Evolutionary conservation across 2,888 invertebrate genomes (phyloP), one percentile per base, ranked within the genome.

Genomic region (Megalurothrips usitatus): DNA sequence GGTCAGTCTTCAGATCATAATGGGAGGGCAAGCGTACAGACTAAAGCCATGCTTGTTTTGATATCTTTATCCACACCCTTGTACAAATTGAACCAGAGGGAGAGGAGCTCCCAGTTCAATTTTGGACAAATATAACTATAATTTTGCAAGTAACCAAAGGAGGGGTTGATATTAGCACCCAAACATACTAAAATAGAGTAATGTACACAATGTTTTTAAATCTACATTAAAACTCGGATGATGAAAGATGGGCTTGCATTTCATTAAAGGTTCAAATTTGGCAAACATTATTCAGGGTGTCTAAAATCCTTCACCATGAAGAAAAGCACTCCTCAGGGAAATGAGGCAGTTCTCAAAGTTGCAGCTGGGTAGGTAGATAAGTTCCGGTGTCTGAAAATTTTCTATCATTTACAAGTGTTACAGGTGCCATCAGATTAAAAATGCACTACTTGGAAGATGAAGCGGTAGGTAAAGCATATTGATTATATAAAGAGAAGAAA

Each of bases 1-100:
- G 23, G 26, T 75, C 68, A 75, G 68, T 75, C 68, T 75, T 75
- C 23, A 75, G 68, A 26, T 75, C 68, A 75, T 75, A 26, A 75
- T 75, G 68, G 68, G 68, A 75, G 68, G 68, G 26, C n/a, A 75
- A 26, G 26, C 68, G 10, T 12, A 75, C 26, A 26, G 23, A 75
- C 14, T 14, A 26, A 12, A 75, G 23, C 23, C 68, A 75, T 12
- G 10, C 12, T 23, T 58, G 19, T 58, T 43, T 43, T 43, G 19
- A 19, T 58, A 19, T 58, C 58, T 43, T 58, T 58, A 58, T 19
- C 58, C 19, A 19, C 0, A 17, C 19, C 17, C 14, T 58, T 58
- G 58, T 17, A 58, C 58, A 58, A 58, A 58, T 58, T 58, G 6
- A 43, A 43, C 34, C 34, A 43, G 6, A 43, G 34, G 34, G 34